phyloP scores from a whole-genome alignment of 2,888 invertebrate species.

The Ariolimax columbianus region DNA sequence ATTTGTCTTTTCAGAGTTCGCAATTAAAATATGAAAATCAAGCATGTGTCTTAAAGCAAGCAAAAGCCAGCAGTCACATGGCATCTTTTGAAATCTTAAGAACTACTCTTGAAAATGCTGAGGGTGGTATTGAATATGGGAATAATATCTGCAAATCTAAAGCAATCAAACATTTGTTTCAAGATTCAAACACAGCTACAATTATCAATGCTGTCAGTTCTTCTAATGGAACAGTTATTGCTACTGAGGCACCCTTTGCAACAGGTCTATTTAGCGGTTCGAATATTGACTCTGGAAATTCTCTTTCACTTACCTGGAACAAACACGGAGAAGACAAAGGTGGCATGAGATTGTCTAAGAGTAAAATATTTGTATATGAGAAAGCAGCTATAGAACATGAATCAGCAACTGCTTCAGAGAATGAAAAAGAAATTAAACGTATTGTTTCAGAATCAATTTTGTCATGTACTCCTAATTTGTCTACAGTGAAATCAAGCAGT shows the following conservation, averaged over 20 bases:
- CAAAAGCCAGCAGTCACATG: background rate
- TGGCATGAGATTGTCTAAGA: background rate
- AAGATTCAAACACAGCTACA: background rate
- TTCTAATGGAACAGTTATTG: constrained; percentile 8
- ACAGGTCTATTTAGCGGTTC: constrained; percentile 49
- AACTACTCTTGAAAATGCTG: constrained; percentile 37
- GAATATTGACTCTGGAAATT: constrained; percentile 13
- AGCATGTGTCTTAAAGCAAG: background rate
- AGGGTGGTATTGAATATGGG: background rate
- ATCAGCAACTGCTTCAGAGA: background rate
- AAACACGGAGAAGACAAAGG: background rate
- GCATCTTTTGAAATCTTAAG: constrained; percentile 28
- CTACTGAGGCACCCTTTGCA: constrained; percentile 10
- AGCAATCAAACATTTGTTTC: background rate
- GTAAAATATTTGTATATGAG: background rate
- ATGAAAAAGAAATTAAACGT: background rate
- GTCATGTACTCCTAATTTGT: background rate
- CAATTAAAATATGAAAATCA: background rate
- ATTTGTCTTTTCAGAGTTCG: background rate
- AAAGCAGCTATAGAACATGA: background rate
- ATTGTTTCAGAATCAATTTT: constrained; percentile 1
- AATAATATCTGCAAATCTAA: background rate
- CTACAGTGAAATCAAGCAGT: constrained; percentile 13
- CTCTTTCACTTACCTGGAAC: background rate
- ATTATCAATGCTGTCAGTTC: constrained; percentile 5